These are phyloP conservation scores for Lepus americanus DNA, from an alignment of 2,113 vertebrate species.

Conservation along the genomic window DNA sequence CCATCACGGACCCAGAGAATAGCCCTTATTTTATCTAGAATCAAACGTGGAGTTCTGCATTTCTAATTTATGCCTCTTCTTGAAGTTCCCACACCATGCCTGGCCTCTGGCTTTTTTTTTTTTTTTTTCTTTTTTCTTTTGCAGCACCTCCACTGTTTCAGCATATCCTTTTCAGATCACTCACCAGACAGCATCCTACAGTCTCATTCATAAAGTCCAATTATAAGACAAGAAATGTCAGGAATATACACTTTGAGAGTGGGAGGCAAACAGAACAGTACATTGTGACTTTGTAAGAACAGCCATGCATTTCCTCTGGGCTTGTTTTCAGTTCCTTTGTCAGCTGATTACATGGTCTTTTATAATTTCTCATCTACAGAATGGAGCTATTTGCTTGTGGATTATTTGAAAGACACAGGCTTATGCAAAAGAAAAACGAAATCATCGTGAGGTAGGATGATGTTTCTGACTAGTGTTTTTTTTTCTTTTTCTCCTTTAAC, in stretches of 20 bases:
- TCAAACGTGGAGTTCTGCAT: conserved; percentile 65
- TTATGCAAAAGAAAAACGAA: conserved; percentile 90
- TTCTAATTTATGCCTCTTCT: conserved; percentile 74
- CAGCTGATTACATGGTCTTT: conserved; percentile 93
- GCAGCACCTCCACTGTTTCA: conserved; percentile 76
- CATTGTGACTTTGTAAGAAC: conserved; percentile 87
- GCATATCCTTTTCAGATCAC: conserved; percentile 82
- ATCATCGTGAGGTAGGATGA: conserved; percentile 82
- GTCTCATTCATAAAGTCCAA: conserved; percentile 90
- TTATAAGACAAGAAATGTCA: conserved; percentile 88
- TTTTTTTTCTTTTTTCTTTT: conserved; percentile 16
- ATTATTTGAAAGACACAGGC: conserved; percentile 91
- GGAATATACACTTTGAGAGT: conserved; percentile 87
- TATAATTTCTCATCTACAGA: conserved; percentile 90
- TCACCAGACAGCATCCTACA: conserved; percentile 85
- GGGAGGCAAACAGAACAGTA: conserved; percentile 87
- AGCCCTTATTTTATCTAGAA: conserved; percentile 41
- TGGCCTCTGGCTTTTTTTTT: conserved; percentile 67
- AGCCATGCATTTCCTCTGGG: conserved; percentile 87
- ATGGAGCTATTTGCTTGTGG: conserved; percentile 90
- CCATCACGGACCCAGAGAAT: conserved; percentile 53
- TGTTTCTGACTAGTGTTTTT: conserved; percentile 83
- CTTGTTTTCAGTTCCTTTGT: conserved; percentile 92
- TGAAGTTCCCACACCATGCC: conserved; percentile 64
- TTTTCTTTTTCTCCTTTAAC: conserved; percentile 68